Evolutionary conservation across 1,140 invertebrate genomes (phyloP), one percentile per base, ranked within the genome.

Genomic region (Dinoponera quadriceps): DNA sequence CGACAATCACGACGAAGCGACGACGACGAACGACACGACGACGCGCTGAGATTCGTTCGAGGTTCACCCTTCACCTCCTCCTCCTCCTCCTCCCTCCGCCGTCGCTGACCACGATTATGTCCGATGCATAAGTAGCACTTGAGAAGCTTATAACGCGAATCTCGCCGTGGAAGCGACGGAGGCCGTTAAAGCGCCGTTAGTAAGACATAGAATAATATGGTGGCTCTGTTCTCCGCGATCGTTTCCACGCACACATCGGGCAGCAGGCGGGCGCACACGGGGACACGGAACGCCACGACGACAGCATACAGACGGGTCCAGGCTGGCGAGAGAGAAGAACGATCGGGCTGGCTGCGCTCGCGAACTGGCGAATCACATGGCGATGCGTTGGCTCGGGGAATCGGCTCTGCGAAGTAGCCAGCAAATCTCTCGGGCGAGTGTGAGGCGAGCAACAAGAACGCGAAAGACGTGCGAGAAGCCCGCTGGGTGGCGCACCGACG

Each of bases 121-220:
- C 9, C 38, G 38, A 44, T 11, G 38, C 38, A 44, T 44, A 44
- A 38, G 27, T 14, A 77, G 65, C 66, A 49, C n/a, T 16, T 2
- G 27, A 72, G 68, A 82, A 55, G 60, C 63, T 54, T n/a, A 22
- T 59, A 38, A 25, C 63, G 49, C 20, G 33, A 65, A 63, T 63
- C 83, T 72, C 69, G 59, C n/a, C 51, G 55, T 73, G 62, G 51
- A 83, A 44, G 38, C 60, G 18, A 51, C 54, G 49, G 74, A 68
- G 78, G 49, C 66, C 65, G 71, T 77, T 38, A 57, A 83, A 83
- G 63, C 73, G 55, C 68, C 82, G 72, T 75, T 85, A 57, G 75
- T 73, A 85, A 66, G 73, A 88, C 71, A 85, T 68, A 71, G 83
- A 83, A 90, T 86, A 90, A 91, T 90, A 91, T 91, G 91, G 90